phyloP scores from a whole-genome alignment of 2,113 vertebrate species.

The Brevimyrus niger region DNA sequence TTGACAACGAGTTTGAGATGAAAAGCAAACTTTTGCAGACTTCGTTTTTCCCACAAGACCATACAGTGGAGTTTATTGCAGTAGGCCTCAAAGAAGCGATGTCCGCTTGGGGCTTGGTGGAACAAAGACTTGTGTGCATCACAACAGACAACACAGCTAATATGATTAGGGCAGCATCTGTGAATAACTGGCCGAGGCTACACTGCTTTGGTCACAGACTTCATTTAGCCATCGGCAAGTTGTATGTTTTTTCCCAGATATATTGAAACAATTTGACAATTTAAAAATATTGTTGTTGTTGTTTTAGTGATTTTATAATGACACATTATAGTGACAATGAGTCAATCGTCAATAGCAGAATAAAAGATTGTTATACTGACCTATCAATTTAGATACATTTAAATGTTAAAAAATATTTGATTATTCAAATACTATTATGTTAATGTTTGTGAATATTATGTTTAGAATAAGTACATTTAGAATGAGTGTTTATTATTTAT shows the following conservation, averaged over 20 bases:
- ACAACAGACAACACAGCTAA: neutral
- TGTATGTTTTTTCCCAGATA: neutral
- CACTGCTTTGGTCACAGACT: neutral
- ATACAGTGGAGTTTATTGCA: neutral
- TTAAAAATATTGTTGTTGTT: neutral
- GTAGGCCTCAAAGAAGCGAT: neutral
- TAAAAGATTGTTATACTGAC: neutral
- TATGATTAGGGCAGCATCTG: neutral
- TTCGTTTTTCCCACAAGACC: neutral
- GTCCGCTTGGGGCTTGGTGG: neutral
- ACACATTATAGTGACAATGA: neutral
- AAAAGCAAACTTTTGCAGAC: neutral
- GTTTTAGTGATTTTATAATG: neutral
- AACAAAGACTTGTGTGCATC: neutral
- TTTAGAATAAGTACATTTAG: neutral
- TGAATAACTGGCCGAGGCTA: too few species aligned
- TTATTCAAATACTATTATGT: neutral
- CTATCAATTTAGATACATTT: neutral
- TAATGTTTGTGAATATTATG: neutral
- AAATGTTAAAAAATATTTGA: neutral
- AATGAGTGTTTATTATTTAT: neutral
- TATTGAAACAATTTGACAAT: neutral
- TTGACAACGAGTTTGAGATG: too few species aligned
- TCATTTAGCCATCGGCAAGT: neutral
- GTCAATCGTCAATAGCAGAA: neutral